Evolutionary conservation across 2,113 vertebrate species (phyloP).

Genomic region (Sander vitreus): DNA sequence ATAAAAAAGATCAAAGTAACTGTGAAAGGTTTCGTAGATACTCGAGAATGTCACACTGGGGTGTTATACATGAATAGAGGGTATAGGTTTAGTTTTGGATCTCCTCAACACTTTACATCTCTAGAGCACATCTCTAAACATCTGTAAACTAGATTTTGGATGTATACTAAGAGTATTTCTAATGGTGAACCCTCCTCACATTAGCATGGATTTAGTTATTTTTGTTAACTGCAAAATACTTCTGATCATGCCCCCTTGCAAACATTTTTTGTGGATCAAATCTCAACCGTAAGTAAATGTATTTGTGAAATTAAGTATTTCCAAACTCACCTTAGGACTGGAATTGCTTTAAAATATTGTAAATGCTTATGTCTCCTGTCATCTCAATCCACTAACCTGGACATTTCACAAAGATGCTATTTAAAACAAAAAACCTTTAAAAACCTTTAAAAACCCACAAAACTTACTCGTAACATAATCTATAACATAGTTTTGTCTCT

Average conservation of each 20-base stretch:
- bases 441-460: constrained; percentile 74
- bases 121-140: constrained; percentile 67
- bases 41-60: constrained; percentile 81
- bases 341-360: constrained; percentile 64
- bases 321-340: constrained; percentile 48
- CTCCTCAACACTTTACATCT: constrained; percentile 67
- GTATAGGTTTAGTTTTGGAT: constrained; percentile 77
- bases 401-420: constrained; percentile 77
- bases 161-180: constrained; percentile 52
- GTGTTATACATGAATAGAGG: constrained; percentile 77
- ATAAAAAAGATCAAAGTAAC: constrained; percentile 83
- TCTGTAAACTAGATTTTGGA: constrained; percentile 74
- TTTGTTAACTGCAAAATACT: constrained; percentile 63
- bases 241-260: constrained; percentile 64
- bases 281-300: constrained; percentile 47
- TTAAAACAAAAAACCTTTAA: constrained; percentile 56
- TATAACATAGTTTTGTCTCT: constrained; percentile 75
- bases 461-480: constrained; percentile 69
- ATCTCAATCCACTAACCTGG: constrained; percentile 73
- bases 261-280: constrained; percentile 57
- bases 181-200: constrained; percentile 35
- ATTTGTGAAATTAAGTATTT: constrained; percentile 53
- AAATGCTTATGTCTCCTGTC: constrained; percentile 72
- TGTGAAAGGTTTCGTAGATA: constrained; percentile 77
- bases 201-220: constrained; percentile 25